Evolutionary conservation across 2,888 invertebrate species (phyloP).

Genomic region (Lasioglossum morio): DNA sequence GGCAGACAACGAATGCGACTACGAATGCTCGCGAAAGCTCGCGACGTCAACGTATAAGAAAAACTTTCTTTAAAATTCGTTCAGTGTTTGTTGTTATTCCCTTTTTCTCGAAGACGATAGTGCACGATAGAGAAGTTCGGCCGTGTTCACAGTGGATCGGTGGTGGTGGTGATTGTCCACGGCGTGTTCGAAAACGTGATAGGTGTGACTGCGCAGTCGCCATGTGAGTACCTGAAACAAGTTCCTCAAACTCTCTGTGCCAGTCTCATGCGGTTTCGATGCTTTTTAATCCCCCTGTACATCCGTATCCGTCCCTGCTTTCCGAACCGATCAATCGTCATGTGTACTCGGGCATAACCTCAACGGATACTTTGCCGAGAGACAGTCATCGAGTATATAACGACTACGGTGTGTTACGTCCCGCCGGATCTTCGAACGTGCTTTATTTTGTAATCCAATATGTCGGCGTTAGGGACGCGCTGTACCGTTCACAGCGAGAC

Average conservation of each 20-base stretch:
- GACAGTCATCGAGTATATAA: slow-evolving; percentile 19
- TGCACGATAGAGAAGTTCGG: slow-evolving; percentile 24
- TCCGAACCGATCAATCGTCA: not conserved
- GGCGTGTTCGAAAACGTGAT: slow-evolving; percentile 78
- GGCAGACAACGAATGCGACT: slow-evolving; percentile 77
- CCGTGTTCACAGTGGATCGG: slow-evolving; percentile 39
- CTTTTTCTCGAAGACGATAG: slow-evolving; percentile 6
- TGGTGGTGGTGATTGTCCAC: slow-evolving; percentile 57
- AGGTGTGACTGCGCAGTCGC: slow-evolving; percentile 84
- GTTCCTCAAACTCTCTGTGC: slow-evolving; percentile 53
- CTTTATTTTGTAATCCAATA: slow-evolving; percentile 73
- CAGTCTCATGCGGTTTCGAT: slow-evolving; percentile 28
- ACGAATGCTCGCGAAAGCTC: slow-evolving; percentile 77
- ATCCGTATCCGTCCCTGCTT: not conserved
- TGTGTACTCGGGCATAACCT: not conserved
- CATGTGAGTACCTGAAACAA: slow-evolving; percentile 79
- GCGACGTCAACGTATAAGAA: slow-evolving; percentile 69
- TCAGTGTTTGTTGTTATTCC: slow-evolving; percentile 29
- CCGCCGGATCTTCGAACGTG: slow-evolving; percentile 69
- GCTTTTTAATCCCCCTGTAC: not conserved
- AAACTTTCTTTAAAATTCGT: slow-evolving; percentile 44
- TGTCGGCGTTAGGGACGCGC: slow-evolving; percentile 72
- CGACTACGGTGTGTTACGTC: slow-evolving; percentile 34
- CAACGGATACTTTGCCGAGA: slow-evolving; percentile 1
- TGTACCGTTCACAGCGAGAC: slow-evolving; percentile 48